A percentile compares a stretch with the other conserved stretches of the same genome.
Evolutionary conservation across 2,888 invertebrate genomes (phyloP).

Genomic region (Polyommatus iphigenia): DNA sequence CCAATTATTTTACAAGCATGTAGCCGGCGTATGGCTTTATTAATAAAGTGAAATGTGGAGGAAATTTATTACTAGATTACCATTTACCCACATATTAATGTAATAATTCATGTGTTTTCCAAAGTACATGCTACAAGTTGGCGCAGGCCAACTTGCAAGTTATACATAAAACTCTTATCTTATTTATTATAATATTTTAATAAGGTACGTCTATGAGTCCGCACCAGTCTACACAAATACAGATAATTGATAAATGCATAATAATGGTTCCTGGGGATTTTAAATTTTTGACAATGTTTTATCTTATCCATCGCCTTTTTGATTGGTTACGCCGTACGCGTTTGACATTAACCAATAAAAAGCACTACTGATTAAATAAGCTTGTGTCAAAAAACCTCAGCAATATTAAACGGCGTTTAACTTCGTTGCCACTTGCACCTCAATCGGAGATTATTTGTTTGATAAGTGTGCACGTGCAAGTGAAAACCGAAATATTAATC

Average conservation of each 20-base stretch:
- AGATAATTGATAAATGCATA: too few species aligned
- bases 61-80: constrained; percentile 13
- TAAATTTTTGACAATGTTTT: too few species aligned
- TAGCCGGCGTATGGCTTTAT: constrained; percentile 13
- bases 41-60: constrained; percentile 10
- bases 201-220: too few species aligned
- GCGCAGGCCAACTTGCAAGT: neutral
- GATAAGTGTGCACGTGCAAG: constrained; percentile 16
- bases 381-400: neutral
- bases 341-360: too few species aligned
- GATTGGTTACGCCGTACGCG: too few species aligned
- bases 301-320: too few species aligned
- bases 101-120: neutral
- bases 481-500: constrained; percentile 14
- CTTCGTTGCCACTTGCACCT: neutral
- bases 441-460: neutral
- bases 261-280: too few species aligned
- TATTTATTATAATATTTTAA: too few species aligned
- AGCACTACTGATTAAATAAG: neutral
- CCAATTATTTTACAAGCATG: constrained; percentile 22
- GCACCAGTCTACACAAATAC: too few species aligned
- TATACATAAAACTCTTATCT: too few species aligned
- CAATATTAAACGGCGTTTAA: neutral
- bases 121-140: neutral
- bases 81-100: constrained; percentile 7